phyloP scores from a whole-genome alignment of 2,888 invertebrate species.

The Dasysyrphus tricinctus region DNA sequence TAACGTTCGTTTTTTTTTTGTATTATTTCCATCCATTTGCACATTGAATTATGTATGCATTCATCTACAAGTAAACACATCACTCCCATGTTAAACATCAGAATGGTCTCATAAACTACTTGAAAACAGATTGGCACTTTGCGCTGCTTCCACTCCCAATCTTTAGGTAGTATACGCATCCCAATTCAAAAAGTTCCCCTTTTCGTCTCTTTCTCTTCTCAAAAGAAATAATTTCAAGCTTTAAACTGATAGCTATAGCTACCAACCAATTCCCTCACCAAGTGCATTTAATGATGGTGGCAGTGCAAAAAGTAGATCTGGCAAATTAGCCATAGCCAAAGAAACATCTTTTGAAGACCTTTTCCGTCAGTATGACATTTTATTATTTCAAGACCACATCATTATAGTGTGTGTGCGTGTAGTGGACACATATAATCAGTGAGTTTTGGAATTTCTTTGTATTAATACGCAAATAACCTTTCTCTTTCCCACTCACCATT shows the following conservation, averaged over 20 bases:
- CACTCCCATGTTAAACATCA: slow-evolving; percentile 74
- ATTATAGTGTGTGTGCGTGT: slow-evolving; percentile 47
- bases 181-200: neutral
- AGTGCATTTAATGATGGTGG: neutral
- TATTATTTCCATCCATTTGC: slow-evolving; percentile 5
- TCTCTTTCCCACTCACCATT: slow-evolving; percentile 30
- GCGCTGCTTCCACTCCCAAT: slow-evolving; percentile 68
- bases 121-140: slow-evolving; percentile 77
- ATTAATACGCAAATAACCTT: slow-evolving; percentile 37
- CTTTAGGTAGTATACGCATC: neutral
- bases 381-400: slow-evolving; percentile 26
- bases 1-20: neutral
- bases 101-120: slow-evolving; percentile 77
- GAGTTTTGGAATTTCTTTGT: slow-evolving; percentile 51
- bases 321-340: slow-evolving; percentile 65
- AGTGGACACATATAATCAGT: slow-evolving; percentile 62
- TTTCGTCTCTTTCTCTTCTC: neutral
- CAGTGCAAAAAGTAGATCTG: slow-evolving; percentile 55
- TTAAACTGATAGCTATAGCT: slow-evolving; percentile 56
- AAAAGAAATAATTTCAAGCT: slow-evolving; percentile 24
- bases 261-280: slow-evolving; percentile 20
- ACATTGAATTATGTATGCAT: slow-evolving; percentile 55
- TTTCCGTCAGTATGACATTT: slow-evolving; percentile 32
- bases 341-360: slow-evolving; percentile 50
- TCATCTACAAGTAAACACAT: slow-evolving; percentile 50